A percentile compares a stretch with the other conserved stretches of the same genome.
These are phyloP conservation scores for Hafferia zeledoni DNA, from an alignment of 2,797 vertebrate genomes.

Conservation along the genomic window DNA sequence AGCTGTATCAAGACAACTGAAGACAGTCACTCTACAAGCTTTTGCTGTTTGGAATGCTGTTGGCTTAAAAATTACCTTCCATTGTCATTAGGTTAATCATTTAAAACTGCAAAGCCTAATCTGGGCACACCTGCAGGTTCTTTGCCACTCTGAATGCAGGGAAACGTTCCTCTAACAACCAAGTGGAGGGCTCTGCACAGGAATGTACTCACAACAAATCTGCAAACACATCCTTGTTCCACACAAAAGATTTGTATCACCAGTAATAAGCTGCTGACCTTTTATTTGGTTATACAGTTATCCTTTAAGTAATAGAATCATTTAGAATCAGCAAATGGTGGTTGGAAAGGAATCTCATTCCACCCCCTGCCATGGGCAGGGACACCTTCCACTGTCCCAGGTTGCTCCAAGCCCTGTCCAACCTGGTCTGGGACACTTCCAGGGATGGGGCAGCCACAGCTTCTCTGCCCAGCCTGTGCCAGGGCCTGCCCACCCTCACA, in stretches of 20 bases:
- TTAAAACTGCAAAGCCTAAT: background rate
- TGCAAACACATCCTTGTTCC: background rate
- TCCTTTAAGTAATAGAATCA: background rate
- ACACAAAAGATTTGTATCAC: background rate
- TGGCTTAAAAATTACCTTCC: conserved; percentile 8
- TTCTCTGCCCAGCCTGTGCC: background rate
- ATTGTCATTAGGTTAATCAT: background rate
- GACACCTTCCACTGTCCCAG: background rate
- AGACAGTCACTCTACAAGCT: background rate
- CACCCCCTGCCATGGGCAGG: background rate
- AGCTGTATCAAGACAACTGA: background rate
- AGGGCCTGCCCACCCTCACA: background rate
- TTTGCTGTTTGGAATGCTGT: background rate
- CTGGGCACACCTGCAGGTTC: background rate
- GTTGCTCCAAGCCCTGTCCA: background rate
- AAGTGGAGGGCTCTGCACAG: background rate
- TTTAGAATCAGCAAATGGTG: background rate
- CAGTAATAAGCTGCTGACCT: background rate
- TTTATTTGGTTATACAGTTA: background rate
- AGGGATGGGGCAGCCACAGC: background rate
- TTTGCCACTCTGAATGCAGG: background rate
- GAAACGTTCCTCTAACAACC: background rate
- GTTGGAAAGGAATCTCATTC: background rate
- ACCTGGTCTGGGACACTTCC: background rate
- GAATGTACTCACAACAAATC: background rate